Conservation (phyloP, 2,888 invertebrate species). For the Agonopterix subpropinquella region DNA sequence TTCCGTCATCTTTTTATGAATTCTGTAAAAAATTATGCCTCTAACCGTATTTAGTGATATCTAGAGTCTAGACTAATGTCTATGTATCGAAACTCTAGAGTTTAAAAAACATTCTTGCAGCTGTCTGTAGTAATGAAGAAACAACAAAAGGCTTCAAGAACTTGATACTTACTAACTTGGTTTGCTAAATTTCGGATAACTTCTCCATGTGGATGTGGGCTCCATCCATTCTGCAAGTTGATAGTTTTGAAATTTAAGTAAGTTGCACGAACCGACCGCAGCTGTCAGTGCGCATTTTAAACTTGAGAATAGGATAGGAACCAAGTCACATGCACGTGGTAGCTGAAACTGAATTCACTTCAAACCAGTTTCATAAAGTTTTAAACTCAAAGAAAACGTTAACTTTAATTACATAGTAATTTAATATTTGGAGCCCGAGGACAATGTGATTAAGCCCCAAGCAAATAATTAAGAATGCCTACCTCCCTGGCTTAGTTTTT, state of each 20-base stretch:
- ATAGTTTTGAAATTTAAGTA: background rate
- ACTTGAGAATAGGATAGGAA: background rate
- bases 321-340: background rate
- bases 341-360: background rate
- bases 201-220: too few species aligned
- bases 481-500: slow-evolving; percentile 23
- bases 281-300: background rate
- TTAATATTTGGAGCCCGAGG: slow-evolving; percentile 17
- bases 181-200: too few species aligned
- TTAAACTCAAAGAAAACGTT: slow-evolving; percentile 2
- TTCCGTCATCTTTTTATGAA: too few species aligned
- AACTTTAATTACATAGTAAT: slow-evolving; percentile 21
- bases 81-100: too few species aligned
- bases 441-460: slow-evolving; percentile 31
- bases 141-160: too few species aligned
- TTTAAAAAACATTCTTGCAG: too few species aligned
- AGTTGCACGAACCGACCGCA: background rate
- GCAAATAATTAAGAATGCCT: slow-evolving; percentile 29
- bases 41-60: too few species aligned
- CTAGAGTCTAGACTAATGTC: too few species aligned
- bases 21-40: too few species aligned
- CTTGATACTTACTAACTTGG: too few species aligned
- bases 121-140: too few species aligned
- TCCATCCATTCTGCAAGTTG: too few species aligned
- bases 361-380: background rate